Base-by-base conservation (phyloP, 2,888 invertebrate species). In the Noctua pronuba region DNA sequence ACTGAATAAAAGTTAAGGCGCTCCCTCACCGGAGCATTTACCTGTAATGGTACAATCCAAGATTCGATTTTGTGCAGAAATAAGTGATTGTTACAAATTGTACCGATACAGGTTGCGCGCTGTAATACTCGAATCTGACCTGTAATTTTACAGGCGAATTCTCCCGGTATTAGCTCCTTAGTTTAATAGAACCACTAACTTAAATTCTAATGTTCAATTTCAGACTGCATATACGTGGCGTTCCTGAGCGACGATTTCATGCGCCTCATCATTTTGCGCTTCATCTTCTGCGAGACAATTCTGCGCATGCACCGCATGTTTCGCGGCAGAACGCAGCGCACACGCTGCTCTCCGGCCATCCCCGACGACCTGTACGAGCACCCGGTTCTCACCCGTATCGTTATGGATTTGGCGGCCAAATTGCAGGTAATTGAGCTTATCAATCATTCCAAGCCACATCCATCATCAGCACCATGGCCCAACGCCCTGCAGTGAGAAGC, bases 241-340 rank as follows among this genome's bases (percentile, higher is more conserved):
- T 99, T 99, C 96, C 98, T 99, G 96, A 99, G 99, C 64, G 99
- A 99, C 95, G 99, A 99, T 93, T 99, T 99, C 96, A 97, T 99
- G 87, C 98, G 99, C 82, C 97, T 99, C 82, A 96, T 99, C 83
- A 97, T 99, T 85, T 97, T 99, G 86, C 98, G 99, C 84, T 99
- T 98, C 96, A 98, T 99, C 86, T 99, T 99, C 97, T 99, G 99
- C 97, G 98, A 98, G 97, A 98, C 98, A 90, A 98, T 98, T 71
- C 97, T 99, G 87, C 98, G 98, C 88, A 97, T 99, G 92, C 99
- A 99, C 96, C 98, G 99, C 85, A 98, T 98, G 79, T 98, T 98
- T 94, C 97, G 99, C 91, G 98, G 98, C 82, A 98, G 98, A n/a
- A 98, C 98, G 91, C 98, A 98, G 95, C 97, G 98, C 91, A 99